Conservation (phyloP, 2,888 invertebrate species). For the Lumbricus terrestris region DNA sequence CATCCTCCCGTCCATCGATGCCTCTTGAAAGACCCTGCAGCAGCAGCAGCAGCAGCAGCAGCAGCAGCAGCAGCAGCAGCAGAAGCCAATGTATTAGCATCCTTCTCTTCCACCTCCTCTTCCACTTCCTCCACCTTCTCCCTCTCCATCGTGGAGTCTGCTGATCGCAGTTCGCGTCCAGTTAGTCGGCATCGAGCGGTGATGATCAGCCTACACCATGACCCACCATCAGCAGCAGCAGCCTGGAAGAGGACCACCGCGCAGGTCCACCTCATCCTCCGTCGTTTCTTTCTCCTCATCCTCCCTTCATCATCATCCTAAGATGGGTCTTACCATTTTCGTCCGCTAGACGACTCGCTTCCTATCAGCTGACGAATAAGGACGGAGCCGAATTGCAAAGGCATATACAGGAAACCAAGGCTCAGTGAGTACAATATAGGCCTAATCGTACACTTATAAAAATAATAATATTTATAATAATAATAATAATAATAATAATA, state of each 20-base stretch:
- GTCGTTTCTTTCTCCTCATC: neutral
- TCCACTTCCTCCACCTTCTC: neutral
- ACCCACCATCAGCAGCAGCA: too few species aligned
- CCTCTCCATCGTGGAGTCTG: neutral
- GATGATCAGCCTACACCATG: neutral
- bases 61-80: too few species aligned
- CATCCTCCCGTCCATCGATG: neutral
- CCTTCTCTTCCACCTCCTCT: neutral
- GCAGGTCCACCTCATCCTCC: neutral
- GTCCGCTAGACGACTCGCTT: neutral
- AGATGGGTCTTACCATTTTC: neutral
- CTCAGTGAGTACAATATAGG: neutral
- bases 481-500: too few species aligned
- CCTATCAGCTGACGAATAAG: too few species aligned
- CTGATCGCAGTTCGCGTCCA: neutral
- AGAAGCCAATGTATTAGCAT: neutral
- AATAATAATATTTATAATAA: too few species aligned
- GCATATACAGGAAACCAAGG: neutral
- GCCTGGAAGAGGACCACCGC: neutral
- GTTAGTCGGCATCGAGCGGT: neutral
- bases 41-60: too few species aligned
- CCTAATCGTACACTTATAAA: too few species aligned
- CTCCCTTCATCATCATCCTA: neutral
- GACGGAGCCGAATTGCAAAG: neutral
- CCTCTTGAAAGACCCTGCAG: neutral